Base-by-base conservation (phyloP, 2,888 invertebrate species). In the Polymixis flavicincta region DNA sequence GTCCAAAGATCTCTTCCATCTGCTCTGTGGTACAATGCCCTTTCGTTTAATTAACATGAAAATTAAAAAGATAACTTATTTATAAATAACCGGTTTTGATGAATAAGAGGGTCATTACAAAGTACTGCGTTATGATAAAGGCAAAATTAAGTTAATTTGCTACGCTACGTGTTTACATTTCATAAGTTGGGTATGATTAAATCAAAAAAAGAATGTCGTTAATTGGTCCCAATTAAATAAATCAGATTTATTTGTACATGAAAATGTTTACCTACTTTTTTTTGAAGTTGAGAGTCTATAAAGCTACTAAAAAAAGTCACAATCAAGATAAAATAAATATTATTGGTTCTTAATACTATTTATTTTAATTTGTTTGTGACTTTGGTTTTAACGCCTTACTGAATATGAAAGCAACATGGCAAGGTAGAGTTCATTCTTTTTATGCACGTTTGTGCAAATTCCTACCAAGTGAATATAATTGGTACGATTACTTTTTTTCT, bases 361-460 rank as follows among this genome's bases (percentile, higher is more conserved):
- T n/a, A n/a, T n/a, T n/a, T n/a, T n/a, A n/a, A n/a, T n/a, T n/a
- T n/a, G n/a, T n/a, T n/a, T n/a, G n/a, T n/a, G n/a, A n/a, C n/a
- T n/a, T n/a, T n/a, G n/a, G n/a, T n/a, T n/a, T n/a, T 1, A 66
- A 55, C 60, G 82, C 69, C 82, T 79, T 55, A 57, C n/a, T 22
- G 14, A 52, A 22, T 61, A 42, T 69, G 13, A 45, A 45, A 42
- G 75, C 79, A 75, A 68, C 22, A 50, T 45, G 22, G 8, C 7
- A 1, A 11, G 0, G 14, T n/a, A 14, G 32, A 13, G 14, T 8
- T 25, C 25, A 60, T 54, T 52, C 37, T 28, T 14, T 1, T 28
- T 13, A 45, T 7, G 0, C 5, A 71, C 9, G 25, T 32, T 28
- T n/a, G 19, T 28, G 8, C 14, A 13, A 32, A 65, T 45, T 42